A percentile compares a stretch with the other conserved stretches of the same genome.
phyloP scores from a whole-genome alignment of 2,113 vertebrate genomes.

The Pardalotus punctatus region DNA sequence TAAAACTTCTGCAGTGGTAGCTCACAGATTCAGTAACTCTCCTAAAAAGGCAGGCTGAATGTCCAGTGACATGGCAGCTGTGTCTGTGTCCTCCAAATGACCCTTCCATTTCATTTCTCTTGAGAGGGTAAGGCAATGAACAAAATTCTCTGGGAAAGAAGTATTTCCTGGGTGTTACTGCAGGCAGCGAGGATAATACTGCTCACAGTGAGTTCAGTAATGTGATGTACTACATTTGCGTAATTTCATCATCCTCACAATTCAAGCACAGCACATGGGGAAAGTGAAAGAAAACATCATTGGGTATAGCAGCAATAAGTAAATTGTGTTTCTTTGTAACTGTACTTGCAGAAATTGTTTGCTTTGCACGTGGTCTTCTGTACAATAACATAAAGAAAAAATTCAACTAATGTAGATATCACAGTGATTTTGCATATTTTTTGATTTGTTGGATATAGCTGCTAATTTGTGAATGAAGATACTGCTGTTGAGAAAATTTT shows the following conservation, averaged over 20 bases:
- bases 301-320: conserved; percentile 89
- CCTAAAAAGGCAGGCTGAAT: neutral
- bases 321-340: conserved; percentile 81
- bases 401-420: conserved; percentile 41
- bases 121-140: neutral
- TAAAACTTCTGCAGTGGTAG: conserved; percentile 7
- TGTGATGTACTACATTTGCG: neutral
- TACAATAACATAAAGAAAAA: conserved; percentile 51
- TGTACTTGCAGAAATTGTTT: conserved; percentile 77
- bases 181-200: conserved; percentile 10
- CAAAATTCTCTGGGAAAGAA: neutral
- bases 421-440: neutral
- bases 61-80: neutral
- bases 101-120: conserved; percentile 11
- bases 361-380: conserved; percentile 62
- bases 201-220: conserved; percentile 52
- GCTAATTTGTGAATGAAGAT: conserved; percentile 27
- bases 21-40: neutral
- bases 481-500: conserved; percentile 1
- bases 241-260: conserved; percentile 1
- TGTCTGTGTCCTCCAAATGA: neutral
- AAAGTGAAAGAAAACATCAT: conserved; percentile 74
- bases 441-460: neutral
- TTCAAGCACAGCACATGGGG: conserved; percentile 15
- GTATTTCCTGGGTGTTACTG: neutral